A percentile compares a stretch with the other conserved stretches of the same genome.
Conservation (phyloP, 2,113 vertebrate genomes). For the Hyaena hyaena region DNA sequence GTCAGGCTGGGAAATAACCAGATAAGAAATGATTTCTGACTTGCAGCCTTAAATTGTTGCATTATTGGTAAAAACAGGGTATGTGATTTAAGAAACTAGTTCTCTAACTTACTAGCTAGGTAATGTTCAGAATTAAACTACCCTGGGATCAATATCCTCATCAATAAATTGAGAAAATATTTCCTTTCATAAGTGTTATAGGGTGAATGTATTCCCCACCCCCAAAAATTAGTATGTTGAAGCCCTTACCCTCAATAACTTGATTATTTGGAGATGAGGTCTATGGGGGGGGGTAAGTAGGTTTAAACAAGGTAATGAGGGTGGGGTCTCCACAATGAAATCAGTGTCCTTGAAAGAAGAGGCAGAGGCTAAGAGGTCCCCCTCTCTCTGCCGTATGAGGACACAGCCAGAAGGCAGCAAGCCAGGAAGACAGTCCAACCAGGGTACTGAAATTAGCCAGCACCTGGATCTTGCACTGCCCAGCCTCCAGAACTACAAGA, state of each 20-base stretch:
- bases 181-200: not conserved
- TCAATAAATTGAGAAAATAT: not conserved
- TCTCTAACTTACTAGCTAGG: slow-evolving; percentile 1
- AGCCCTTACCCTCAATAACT: not conserved
- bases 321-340: not conserved
- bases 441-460: not conserved
- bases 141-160: not conserved
- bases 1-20: not conserved
- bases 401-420: not conserved
- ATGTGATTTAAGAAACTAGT: slow-evolving; percentile 7
- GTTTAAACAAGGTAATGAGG: not conserved
- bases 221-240: not conserved
- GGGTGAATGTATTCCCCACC: not conserved
- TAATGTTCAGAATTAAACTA: not conserved
- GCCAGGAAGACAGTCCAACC: not conserved
- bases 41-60: not conserved
- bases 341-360: not conserved
- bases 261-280: not conserved
- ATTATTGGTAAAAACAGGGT: slow-evolving; percentile 25
- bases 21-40: slow-evolving; percentile 3
- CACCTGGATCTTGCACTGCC: not conserved
- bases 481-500: not conserved
- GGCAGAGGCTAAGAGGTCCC: not conserved
- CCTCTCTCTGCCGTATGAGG: not conserved
- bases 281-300: not conserved